Conservation (phyloP, 1,140 invertebrate genomes). For the Cataglyphis hispanica region DNA sequence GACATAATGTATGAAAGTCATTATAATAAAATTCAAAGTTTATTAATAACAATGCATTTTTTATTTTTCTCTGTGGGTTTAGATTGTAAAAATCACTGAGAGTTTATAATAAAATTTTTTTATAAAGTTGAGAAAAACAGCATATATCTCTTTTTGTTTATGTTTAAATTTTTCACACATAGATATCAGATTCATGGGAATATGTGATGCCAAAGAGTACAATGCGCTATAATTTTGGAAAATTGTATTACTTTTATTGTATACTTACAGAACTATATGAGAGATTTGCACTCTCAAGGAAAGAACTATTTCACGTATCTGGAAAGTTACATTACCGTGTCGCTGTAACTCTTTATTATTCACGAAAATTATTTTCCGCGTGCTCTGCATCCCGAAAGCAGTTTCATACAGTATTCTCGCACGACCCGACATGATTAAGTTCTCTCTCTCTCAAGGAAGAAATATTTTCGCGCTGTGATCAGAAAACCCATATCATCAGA, state of each 20-base stretch:
- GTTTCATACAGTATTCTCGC: slow-evolving; percentile 51
- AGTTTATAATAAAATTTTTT: neutral
- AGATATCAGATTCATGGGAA: neutral
- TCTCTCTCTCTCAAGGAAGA: slow-evolving; percentile 52
- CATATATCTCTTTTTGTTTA: neutral
- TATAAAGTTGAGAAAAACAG: neutral
- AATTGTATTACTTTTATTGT: slow-evolving; percentile 17
- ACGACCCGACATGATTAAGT: slow-evolving; percentile 49
- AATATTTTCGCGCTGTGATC: slow-evolving; percentile 56
- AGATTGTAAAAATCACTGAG: slow-evolving; percentile 8
- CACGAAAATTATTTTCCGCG: slow-evolving; percentile 56
- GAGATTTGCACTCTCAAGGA: neutral
- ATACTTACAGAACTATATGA: neutral
- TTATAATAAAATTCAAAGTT: neutral
- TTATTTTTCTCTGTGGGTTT: neutral
- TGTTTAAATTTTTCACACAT: neutral
- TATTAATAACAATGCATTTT: neutral
- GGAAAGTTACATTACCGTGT: slow-evolving; percentile 58
- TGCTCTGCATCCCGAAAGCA: slow-evolving; percentile 53
- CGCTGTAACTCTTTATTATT: slow-evolving; percentile 64
- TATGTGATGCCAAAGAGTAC: neutral
- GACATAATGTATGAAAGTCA: neutral
- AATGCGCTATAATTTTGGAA: neutral
- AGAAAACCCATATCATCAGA: slow-evolving; percentile 49
- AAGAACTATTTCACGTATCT: slow-evolving; percentile 43